Conservation (phyloP, 1,140 invertebrate genomes). For the Phymastichus coffea region DNA sequence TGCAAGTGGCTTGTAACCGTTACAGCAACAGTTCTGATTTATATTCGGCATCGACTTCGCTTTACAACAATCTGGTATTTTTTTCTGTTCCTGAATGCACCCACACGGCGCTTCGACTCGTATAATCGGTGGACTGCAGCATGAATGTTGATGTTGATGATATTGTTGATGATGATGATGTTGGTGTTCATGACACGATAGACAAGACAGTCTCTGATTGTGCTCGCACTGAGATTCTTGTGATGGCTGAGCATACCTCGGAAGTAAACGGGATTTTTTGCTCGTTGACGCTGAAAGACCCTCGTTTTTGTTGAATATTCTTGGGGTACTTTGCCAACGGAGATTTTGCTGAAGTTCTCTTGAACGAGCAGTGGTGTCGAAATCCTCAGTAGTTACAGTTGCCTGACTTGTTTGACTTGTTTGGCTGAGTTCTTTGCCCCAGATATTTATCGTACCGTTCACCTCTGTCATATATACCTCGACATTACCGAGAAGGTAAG, state of each 20-base stretch:
- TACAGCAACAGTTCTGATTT: neutral
- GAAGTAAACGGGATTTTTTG: slow-evolving; percentile 35
- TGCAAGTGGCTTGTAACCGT: neutral
- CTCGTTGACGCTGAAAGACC: slow-evolving; percentile 31
- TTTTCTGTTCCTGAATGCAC: neutral
- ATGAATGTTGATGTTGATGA: slow-evolving; percentile 3
- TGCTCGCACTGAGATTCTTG: too few species aligned
- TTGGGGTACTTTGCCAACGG: slow-evolving; percentile 36
- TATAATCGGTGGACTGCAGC: slow-evolving; percentile 5
- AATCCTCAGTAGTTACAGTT: too few species aligned
- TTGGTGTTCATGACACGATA: slow-evolving; percentile 12
- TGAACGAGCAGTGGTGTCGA: neutral
- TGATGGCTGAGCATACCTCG: slow-evolving; percentile 9
- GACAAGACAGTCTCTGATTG: slow-evolving; percentile 21
- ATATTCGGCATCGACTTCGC: too few species aligned
- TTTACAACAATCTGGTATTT: too few species aligned
- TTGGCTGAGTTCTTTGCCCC: slow-evolving; percentile 48
- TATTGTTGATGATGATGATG: slow-evolving; percentile 6
- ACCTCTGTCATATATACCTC: slow-evolving; percentile 53
- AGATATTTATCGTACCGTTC: slow-evolving; percentile 53
- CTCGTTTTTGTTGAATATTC: slow-evolving; percentile 12
- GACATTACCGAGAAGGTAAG: slow-evolving; percentile 51
- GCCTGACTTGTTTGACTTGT: neutral
- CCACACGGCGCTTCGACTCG: neutral
- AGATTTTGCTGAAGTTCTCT: slow-evolving; percentile 4